These are phyloP conservation scores for Nothoprocta perdicaria DNA, from an alignment of 2,113 vertebrate genomes.

Conservation along the genomic window DNA sequence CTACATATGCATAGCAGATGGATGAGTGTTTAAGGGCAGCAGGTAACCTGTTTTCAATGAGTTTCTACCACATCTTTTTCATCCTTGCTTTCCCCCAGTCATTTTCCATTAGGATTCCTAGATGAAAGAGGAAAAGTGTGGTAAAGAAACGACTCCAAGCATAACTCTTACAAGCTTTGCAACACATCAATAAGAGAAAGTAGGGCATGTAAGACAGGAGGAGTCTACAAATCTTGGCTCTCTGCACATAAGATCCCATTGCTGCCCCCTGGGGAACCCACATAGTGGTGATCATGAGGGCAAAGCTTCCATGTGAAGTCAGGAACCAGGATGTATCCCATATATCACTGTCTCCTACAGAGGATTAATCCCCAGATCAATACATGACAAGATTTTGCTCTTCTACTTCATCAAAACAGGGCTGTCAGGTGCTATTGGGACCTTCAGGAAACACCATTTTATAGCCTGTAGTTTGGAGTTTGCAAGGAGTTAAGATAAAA, in stretches of 20 bases:
- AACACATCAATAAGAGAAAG: not conserved
- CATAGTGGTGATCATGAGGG: not conserved
- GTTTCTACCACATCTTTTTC: not conserved
- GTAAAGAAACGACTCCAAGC: not conserved
- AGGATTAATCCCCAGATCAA: not conserved
- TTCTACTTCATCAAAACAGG: not conserved
- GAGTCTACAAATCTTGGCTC: not conserved
- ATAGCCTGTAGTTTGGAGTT: not conserved
- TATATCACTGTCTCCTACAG: not conserved
- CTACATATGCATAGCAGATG: not conserved
- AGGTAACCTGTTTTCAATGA: not conserved
- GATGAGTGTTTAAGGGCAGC: not conserved
- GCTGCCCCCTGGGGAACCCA: not conserved
- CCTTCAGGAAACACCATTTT: not conserved
- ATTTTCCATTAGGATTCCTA: not conserved
- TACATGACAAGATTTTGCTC: not conserved
- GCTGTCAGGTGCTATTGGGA: not conserved
- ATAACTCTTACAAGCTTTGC: not conserved
- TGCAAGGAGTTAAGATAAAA: slow-evolving; percentile 30
- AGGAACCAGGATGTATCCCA: not conserved
- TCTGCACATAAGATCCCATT: not conserved
- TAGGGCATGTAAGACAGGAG: not conserved
- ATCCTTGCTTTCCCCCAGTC: not conserved
- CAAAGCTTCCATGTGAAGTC: not conserved
- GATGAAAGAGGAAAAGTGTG: not conserved